phyloP scores from a whole-genome alignment of 2,888 invertebrate species.

The Lathronympha strigana region DNA sequence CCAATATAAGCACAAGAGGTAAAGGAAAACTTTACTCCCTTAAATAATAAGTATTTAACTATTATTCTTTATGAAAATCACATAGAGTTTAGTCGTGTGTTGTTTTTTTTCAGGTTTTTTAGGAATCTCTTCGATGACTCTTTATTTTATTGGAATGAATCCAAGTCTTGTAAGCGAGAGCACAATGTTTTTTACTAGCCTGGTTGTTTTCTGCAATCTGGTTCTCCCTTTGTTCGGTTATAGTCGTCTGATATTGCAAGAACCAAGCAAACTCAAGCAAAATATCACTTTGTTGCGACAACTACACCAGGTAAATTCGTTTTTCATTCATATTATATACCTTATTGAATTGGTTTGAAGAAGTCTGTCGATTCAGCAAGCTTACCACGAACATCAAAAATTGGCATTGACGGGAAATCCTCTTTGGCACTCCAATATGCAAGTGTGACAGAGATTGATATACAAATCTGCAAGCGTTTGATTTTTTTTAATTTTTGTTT shows the following conservation, averaged over 20 bases:
- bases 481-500: too few relatives aligned
- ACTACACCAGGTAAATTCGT: background rate
- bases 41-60: too few relatives aligned
- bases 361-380: too few relatives aligned
- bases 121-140: background rate
- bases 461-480: too few relatives aligned
- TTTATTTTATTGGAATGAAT: too few relatives aligned
- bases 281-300: background rate
- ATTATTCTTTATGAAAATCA: background rate
- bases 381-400: too few relatives aligned
- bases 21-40: too few relatives aligned
- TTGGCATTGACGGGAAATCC: too few relatives aligned
- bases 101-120: background rate
- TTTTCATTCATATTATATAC: background rate
- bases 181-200: background rate
- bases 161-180: background rate
- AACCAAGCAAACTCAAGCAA: background rate
- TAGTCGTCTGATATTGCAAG: background rate
- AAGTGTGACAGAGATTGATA: too few relatives aligned
- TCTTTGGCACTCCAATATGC: too few relatives aligned
- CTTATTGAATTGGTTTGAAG: background rate
- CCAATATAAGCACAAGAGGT: too few relatives aligned
- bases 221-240: background rate
- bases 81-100: too few relatives aligned
- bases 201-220: background rate